Evolutionary conservation across 2,797 vertebrate genomes (phyloP), one percentile per base, ranked within the genome.

Genomic region (Smutsia temminckii): DNA sequence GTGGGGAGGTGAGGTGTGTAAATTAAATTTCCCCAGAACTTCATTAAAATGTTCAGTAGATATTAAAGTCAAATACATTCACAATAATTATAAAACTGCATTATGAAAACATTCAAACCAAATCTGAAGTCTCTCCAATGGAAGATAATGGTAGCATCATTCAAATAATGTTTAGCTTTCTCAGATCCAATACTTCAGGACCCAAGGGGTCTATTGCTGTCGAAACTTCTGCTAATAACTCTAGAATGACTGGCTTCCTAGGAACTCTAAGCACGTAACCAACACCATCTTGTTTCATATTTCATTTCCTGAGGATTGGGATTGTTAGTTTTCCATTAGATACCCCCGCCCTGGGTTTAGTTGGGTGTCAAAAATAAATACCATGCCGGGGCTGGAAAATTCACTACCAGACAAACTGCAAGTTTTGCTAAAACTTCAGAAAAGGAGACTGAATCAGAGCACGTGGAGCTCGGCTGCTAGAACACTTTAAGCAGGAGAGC

Each of bases 231-330:
- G 89, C 84, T 93, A 85, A 37, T 40, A 55, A 57, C 42, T 91
- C 72, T 69, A 53, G 42, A 90, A 77, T 49, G 57, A 81, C 1
- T 69, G 46, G n/a, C 34, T 80, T 89, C 66, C 66, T 14, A 64
- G 88, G 59, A 57, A 72, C 42, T 84, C 79, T 51, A 72, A 27
- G 74, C n/a, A 75, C 34, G 29, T 77, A 64, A n/a, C 63, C 46
- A 68, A 85, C 18, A 93, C 83, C 85, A 86, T 89, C 91, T 94
- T 81, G 61, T 84, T 95, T 92, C 89, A 88, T 23, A 71, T n/a
- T 61, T 3, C 1, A 64, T 42, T 90, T 94, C 69, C 78, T 79
- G 57, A 80, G 75, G 34, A 89, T 63, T 2, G 40, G 32, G 49
- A 42, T n/a, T 13, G 7, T 42, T 91, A 89, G 69, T 79, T 85